Evolutionary conservation across 1,140 invertebrate species (phyloP).

Genomic region (Drosophila littoralis): DNA sequence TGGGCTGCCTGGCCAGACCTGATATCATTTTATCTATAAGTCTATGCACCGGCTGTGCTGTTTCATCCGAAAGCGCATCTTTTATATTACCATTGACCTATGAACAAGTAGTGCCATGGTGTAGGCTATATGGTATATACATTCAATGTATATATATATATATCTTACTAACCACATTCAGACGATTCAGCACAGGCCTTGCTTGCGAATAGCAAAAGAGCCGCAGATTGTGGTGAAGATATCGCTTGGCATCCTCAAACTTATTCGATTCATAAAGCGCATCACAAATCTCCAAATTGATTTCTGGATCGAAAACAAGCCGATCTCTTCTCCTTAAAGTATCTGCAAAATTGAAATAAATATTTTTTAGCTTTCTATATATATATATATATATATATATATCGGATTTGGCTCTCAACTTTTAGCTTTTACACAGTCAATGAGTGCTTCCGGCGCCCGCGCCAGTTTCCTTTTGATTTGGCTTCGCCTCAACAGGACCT

Average conservation of each 20-base stretch:
- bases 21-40: slow-evolving; percentile 39
- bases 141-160: not conserved
- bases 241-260: slow-evolving; percentile 62
- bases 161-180: slow-evolving; percentile 50
- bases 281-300: slow-evolving; percentile 56
- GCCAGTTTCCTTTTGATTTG: slow-evolving; percentile 44
- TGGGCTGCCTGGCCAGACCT: slow-evolving; percentile 15
- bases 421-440: slow-evolving; percentile 52
- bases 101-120: not conserved
- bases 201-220: slow-evolving; percentile 33
- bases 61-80: slow-evolving; percentile 41
- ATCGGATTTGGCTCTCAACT: slow-evolving; percentile 24
- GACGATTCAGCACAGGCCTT: slow-evolving; percentile 29
- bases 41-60: slow-evolving; percentile 42
- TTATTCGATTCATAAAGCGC: slow-evolving; percentile 65
- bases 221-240: slow-evolving; percentile 36
- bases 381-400: not conserved
- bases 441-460: slow-evolving; percentile 44
- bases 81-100: slow-evolving; percentile 57
- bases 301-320: not conserved
- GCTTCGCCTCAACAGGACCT: slow-evolving; percentile 47
- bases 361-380: not conserved
- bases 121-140: not conserved
- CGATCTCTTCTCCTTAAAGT: not conserved
- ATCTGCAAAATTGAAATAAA: slow-evolving; percentile 9